phyloP scores from a whole-genome alignment of 64 coral and sea anemone species.

The Catalaphyllia jardinei region DNA sequence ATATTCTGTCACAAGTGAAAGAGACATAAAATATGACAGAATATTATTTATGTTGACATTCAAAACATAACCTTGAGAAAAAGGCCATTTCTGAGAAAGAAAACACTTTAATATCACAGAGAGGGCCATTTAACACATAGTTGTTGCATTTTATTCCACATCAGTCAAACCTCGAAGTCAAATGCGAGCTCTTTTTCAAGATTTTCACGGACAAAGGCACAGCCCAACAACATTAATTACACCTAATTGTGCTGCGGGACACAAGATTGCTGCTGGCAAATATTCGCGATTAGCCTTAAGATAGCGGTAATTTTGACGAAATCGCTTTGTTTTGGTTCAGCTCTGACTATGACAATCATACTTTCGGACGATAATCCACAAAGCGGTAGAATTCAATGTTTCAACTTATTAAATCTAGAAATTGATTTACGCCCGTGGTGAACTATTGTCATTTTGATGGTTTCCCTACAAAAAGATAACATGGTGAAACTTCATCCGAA shows the following conservation, averaged over 20 bases:
- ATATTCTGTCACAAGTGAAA: neutral
- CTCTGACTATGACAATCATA: neutral
- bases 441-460: neutral
- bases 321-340: neutral
- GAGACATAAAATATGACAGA: neutral
- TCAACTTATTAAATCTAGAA: neutral
- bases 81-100: neutral
- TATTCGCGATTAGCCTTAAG: neutral
- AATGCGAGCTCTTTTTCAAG: neutral
- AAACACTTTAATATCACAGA: neutral
- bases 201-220: neutral
- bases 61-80: neutral
- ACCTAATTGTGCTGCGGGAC: neutral
- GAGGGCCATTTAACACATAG: neutral
- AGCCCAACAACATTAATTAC: neutral
- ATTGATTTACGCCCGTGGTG: neutral
- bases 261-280: slow-evolving; percentile 15
- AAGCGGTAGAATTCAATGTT: neutral
- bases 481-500: neutral
- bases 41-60: slow-evolving; percentile 13
- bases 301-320: slow-evolving; percentile 17
- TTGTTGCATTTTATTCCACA: neutral
- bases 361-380: neutral
- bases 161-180: neutral
- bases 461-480: neutral